phyloP scores from a whole-genome alignment of 2,113 vertebrate species.

The Aspiorhynchus laticeps region DNA sequence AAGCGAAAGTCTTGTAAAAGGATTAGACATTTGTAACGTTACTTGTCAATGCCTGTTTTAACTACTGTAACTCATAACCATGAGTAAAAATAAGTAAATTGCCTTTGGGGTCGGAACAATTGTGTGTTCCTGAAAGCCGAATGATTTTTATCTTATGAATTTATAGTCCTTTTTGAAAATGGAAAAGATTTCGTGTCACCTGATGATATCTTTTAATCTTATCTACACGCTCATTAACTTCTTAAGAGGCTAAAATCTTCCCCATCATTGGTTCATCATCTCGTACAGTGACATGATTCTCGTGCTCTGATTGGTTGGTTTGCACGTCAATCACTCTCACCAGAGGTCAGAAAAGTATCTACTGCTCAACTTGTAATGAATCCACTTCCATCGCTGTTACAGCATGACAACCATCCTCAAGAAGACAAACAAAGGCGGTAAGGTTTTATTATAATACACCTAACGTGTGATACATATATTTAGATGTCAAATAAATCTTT shows the following conservation, averaged over 20 bases:
- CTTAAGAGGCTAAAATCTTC: not conserved
- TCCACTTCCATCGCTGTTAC: not conserved
- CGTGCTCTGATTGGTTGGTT: slow-evolving; percentile 57
- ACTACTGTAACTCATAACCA: not conserved
- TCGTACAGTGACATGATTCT: slow-evolving; percentile 31
- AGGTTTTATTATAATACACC: not conserved
- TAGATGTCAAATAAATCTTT: not conserved
- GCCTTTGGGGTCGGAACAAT: not conserved
- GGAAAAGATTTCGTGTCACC: not conserved
- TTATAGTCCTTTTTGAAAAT: not conserved
- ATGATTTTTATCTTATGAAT: not conserved
- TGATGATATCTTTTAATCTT: slow-evolving; percentile 15
- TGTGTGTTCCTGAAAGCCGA: not conserved
- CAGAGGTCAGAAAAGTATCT: slow-evolving; percentile 39
- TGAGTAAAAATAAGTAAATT: not conserved
- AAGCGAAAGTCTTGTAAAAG: not conserved
- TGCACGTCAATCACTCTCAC: slow-evolving; percentile 54
- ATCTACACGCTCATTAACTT: not conserved
- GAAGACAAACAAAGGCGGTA: slow-evolving; percentile 7
- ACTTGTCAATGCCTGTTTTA: not conserved
- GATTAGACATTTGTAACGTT: not conserved
- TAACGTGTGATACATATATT: not conserved
- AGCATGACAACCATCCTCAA: not conserved
- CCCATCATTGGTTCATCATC: slow-evolving; percentile 48
- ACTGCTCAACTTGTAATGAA: slow-evolving; percentile 8